These are phyloP conservation scores for Cynopterus sphinx DNA, from an alignment of 2,797 vertebrate species.

Conservation along the genomic window DNA sequence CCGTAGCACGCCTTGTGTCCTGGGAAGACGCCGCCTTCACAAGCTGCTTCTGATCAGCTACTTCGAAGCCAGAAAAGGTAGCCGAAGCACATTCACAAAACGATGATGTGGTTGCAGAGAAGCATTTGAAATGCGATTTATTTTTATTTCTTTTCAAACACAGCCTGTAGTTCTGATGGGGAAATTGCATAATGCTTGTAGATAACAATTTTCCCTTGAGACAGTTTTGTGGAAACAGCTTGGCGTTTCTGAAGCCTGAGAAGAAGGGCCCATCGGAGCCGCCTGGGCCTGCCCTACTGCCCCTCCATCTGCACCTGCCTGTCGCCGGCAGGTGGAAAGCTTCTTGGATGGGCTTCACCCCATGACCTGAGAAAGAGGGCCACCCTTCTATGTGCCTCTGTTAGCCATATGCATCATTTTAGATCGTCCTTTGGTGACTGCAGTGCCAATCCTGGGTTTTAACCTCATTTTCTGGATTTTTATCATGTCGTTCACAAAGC, in stretches of 20 bases:
- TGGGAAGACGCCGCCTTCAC: background rate
- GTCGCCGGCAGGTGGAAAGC: background rate
- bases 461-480: background rate
- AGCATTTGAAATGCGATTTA: constrained; percentile 73
- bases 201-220: constrained; percentile 59
- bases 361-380: background rate
- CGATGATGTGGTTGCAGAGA: constrained; percentile 33
- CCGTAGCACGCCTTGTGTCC: accelerated
- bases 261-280: background rate
- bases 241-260: background rate
- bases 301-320: accelerated
- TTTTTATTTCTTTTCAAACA: constrained; percentile 71
- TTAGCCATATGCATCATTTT: background rate
- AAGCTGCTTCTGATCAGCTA: constrained; percentile 9
- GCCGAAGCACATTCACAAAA: constrained; percentile 52
- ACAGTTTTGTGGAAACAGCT: constrained; percentile 20
- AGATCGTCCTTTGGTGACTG: background rate
- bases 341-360: background rate
- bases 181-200: constrained; percentile 57
- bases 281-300: background rate
- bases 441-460: background rate
- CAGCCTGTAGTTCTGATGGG: constrained; percentile 67
- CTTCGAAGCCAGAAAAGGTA: constrained; percentile 25
- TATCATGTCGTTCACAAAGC: background rate
- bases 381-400: accelerated